phyloP scores from a whole-genome alignment of 1,140 invertebrate genomes.

The Hycleus phaleratus region DNA sequence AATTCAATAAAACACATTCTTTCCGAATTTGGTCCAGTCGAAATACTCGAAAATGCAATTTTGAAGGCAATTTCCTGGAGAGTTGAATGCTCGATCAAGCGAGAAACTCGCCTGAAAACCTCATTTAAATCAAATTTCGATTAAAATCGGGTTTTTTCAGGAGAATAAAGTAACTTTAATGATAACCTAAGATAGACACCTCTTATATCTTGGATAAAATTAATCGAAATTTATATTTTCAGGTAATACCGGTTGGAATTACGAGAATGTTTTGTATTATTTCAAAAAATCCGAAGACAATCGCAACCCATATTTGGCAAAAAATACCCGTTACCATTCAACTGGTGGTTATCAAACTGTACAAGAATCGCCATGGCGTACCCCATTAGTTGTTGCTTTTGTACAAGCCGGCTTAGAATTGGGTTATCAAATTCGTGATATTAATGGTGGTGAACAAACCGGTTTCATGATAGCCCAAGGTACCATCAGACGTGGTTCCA shows the following conservation, averaged over 20 bases:
- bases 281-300: constrained; percentile 88
- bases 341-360: constrained; percentile 71
- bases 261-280: constrained; percentile 77
- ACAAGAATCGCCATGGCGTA: constrained; percentile 76
- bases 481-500: constrained; percentile 59
- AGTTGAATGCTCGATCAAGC: too few species aligned
- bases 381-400: constrained; percentile 70
- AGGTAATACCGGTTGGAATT: constrained; percentile 79
- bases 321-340: constrained; percentile 61
- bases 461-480: constrained; percentile 87
- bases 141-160: too few species aligned
- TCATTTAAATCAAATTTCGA: too few species aligned
- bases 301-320: constrained; percentile 68
- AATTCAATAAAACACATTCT: too few species aligned
- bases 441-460: constrained; percentile 74
- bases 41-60: too few species aligned
- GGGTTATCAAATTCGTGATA: constrained; percentile 80
- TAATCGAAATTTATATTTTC: not conserved
- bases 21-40: too few species aligned
- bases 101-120: too few species aligned
- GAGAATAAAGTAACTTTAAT: too few species aligned
- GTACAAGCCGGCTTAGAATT: constrained; percentile 79
- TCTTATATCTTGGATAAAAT: too few species aligned
- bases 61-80: too few species aligned
- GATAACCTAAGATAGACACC: too few species aligned